Evolutionary conservation across 1,140 invertebrate genomes (phyloP), one percentile per base, ranked within the genome.

Genomic region (Acromyrmex echinatior): DNA sequence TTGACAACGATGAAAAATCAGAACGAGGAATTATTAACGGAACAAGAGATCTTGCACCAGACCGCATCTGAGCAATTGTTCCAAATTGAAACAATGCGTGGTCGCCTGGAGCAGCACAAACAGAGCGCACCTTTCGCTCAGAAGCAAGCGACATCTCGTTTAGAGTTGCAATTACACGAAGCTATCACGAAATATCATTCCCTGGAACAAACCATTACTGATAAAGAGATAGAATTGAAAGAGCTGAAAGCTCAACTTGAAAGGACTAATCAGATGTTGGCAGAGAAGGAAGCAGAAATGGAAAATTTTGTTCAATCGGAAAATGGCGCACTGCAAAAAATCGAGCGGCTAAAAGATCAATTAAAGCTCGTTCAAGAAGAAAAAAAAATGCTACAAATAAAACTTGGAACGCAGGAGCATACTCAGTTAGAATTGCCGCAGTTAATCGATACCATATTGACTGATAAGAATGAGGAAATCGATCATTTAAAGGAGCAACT

Each of bases 1-100:
- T 91, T 97, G 2, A 94, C 94, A 21, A 93, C 95, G 25, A 88
- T 97, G 4, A 96, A 96, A 86, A 96, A 96, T 84, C 95, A 96
- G 66, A 96, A 97, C 65, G 97, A 98, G 96, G 98, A 98, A 94
- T 95, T 98, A 58, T 96, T 97, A 88, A 97, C 97, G 60, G 98
- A 98, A 91, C 97, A 97, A 28, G 97, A 98, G 90, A 96, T 97
- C 45, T 95, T 98, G 65, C 98, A 98, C 92, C 96, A 97, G 87
- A 97, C 97, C 62, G 96, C 98, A 87, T 97, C 97, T 35, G 97
- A 98, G 92, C 97, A 98, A 93, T 96, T 98, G 78, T 96, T 97
- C 78, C 96, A 97, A 92, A 97, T 98, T 78, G 98, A 98, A 62
- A 96, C 97, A 1, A 96, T 98, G 88, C 97, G 97, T 86, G 97